Evolutionary conservation across 2,888 invertebrate species (phyloP).

Genomic region (Euproctis similis): DNA sequence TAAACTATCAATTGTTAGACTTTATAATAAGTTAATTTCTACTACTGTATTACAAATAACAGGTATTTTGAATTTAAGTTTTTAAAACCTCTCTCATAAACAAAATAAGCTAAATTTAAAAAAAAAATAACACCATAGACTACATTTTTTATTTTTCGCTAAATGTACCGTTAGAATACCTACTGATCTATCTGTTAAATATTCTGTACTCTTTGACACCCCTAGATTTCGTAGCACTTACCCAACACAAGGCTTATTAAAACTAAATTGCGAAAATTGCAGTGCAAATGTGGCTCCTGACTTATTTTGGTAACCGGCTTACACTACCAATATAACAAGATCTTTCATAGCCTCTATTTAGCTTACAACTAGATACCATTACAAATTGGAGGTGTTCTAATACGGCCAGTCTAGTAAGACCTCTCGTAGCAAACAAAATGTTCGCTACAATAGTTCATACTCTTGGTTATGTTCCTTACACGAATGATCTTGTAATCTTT

Average conservation of each 20-base stretch:
- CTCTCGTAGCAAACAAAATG: slow-evolving; percentile 21
- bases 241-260: slow-evolving; percentile 64
- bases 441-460: slow-evolving; percentile 15
- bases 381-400: slow-evolving; percentile 20
- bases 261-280: slow-evolving; percentile 74
- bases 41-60: too few species aligned
- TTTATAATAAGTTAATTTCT: too few species aligned
- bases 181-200: too few species aligned
- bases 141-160: too few species aligned
- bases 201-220: slow-evolving; percentile 15
- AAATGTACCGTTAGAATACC: too few species aligned
- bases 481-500: slow-evolving; percentile 61
- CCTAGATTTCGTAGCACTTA: slow-evolving; percentile 54
- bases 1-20: too few species aligned
- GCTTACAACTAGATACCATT: slow-evolving; percentile 21
- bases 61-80: too few species aligned
- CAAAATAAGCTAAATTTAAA: too few species aligned
- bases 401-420: slow-evolving; percentile 27
- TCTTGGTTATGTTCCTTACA: slow-evolving; percentile 33
- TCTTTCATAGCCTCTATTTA: slow-evolving; percentile 16
- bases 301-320: slow-evolving; percentile 59
- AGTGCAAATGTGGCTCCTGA: slow-evolving; percentile 68
- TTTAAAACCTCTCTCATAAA: too few species aligned
- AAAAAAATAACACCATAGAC: too few species aligned
- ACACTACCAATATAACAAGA: slow-evolving; percentile 32